Conservation (phyloP, 2,888 invertebrate genomes). For the Mimumesa dahlbomi region DNA sequence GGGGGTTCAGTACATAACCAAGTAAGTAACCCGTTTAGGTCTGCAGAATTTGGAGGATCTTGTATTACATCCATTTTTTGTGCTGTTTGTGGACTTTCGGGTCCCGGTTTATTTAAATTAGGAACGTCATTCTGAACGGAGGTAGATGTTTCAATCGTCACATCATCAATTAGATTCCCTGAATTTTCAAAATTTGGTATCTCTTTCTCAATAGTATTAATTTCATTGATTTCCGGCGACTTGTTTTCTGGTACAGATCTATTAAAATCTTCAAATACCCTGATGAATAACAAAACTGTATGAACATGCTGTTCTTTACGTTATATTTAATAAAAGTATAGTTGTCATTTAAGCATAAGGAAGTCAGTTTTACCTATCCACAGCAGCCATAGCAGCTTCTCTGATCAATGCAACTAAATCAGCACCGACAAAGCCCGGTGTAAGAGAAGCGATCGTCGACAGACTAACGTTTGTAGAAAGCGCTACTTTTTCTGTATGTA, state of each 20-base stretch:
- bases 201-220: constrained; percentile 41
- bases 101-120: constrained; percentile 17
- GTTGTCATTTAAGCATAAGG: background rate
- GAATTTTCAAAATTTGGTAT: constrained; percentile 40
- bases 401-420: constrained; percentile 93
- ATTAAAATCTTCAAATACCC: constrained; percentile 77
- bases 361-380: constrained; percentile 83
- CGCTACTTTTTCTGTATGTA: constrained; percentile 87
- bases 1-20: constrained; percentile 86
- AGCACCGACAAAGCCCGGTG: constrained; percentile 98
- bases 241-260: constrained; percentile 60
- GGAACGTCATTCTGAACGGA: constrained; percentile 23
- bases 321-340: background rate
- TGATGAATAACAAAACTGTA: constrained; percentile 47
- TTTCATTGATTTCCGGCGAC: constrained; percentile 53
- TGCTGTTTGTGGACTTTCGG: constrained; percentile 16
- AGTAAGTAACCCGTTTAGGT: constrained; percentile 83
- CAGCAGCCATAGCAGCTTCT: constrained; percentile 93
- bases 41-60: constrained; percentile 49
- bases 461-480: constrained; percentile 88
- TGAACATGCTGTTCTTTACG: background rate
- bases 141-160: constrained; percentile 21
- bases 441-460: constrained; percentile 88
- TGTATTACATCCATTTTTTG: constrained; percentile 50
- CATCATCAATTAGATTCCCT: constrained; percentile 37